A percentile compares a stretch with the other conserved stretches of the same genome.
These are phyloP conservation scores for Cichladusa arquata DNA, from an alignment of 2,113 vertebrate genomes.

Conservation along the genomic window DNA sequence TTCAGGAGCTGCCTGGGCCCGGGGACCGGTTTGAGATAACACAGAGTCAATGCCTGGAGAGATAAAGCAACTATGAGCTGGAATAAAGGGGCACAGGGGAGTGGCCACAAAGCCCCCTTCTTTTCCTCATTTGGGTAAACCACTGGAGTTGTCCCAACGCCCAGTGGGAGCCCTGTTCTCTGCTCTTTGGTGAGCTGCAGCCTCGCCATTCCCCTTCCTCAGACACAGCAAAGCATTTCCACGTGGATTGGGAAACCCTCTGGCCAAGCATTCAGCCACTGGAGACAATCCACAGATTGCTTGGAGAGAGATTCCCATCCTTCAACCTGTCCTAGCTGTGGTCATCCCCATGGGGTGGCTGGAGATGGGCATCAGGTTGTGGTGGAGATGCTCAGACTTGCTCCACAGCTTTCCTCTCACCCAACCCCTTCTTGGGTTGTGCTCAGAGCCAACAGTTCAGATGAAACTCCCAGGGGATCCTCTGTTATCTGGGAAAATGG, in stretches of 20 bases:
- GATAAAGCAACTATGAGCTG: constrained; percentile 46
- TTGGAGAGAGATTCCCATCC: not conserved
- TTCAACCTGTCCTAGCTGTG: not conserved
- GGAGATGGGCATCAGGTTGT: not conserved
- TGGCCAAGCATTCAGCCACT: not conserved
- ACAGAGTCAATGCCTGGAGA: not conserved
- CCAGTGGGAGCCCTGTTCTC: not conserved
- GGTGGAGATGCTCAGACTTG: not conserved
- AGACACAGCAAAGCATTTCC: not conserved
- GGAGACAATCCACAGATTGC: not conserved
- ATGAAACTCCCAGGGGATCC: not conserved
- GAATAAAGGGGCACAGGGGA: constrained; percentile 30
- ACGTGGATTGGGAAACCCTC: accelerated
- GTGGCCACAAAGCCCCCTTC: not conserved
- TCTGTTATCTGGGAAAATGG: not conserved
- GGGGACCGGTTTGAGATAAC: constrained; percentile 19
- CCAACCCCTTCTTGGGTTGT: not conserved
- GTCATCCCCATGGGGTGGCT: not conserved
- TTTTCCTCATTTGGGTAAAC: not conserved
- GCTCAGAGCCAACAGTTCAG: not conserved
- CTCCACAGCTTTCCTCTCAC: not conserved
- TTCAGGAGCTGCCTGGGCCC: constrained; percentile 55
- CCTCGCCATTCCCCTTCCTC: not conserved
- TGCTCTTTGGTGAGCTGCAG: not conserved
- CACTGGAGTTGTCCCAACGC: accelerated